Evolutionary conservation across 2,888 invertebrate species (phyloP), one percentile per base, ranked within the genome.

Genomic region (Crepidodera aurea): DNA sequence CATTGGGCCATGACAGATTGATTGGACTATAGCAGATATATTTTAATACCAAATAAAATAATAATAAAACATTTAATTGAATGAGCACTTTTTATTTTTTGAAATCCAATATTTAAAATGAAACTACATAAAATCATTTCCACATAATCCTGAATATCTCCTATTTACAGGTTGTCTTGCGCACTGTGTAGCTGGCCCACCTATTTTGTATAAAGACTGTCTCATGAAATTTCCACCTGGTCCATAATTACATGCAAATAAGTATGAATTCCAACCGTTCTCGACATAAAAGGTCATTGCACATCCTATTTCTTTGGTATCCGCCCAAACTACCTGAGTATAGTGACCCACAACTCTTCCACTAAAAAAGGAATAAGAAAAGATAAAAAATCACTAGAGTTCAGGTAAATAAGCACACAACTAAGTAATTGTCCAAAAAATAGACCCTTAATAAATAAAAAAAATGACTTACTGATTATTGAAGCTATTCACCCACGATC

Each of bases 241-340:
- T 13, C 34, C 51, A 18, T 51, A 51, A 34, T 51, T 51, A 16
- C 51, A 51, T 5, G 19, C 51, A 5, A 51, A n/a, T 6, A 51
- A 19, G n/a, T n/a, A 34, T 0, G 10, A 6, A 12, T 19, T 34
- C 18, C 16, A 34, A 5, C 12, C 18, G 12, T 19, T 19, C 5
- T 34, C 34, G 7, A 8, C 16, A n/a, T 34, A 34, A 10, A 10
- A 16, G 4, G 51, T 51, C 12, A 51, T 32, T 18, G 18, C 32
- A 7, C 51, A 51, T 19, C 51, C 51, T 22, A 51, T n/a, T 51
- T 51, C 1, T 15, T 71, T 63, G 1, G 76, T 73, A 12, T 75
- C 71, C 1, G 77, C 75, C 79, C 79, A 79, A n/a, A 78, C 48
- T 72, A 79, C 71, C 63, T 79, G 78, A 0, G 79, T 79, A 60